Evolutionary conservation across 2,113 vertebrate species (phyloP).

Genomic region (Aleadryas rufinucha): DNA sequence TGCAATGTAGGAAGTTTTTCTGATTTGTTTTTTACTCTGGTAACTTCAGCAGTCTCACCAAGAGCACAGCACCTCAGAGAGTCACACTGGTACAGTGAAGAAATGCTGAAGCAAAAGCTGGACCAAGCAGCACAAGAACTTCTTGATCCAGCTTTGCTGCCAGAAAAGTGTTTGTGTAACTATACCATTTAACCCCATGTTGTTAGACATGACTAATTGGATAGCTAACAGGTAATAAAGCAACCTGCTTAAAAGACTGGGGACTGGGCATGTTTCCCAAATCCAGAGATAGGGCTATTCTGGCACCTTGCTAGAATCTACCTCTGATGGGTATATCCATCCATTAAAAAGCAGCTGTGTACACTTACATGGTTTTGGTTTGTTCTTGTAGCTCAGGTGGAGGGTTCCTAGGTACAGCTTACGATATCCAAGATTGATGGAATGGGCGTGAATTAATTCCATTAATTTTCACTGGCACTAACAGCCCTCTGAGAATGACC

Average conservation of each 20-base stretch:
- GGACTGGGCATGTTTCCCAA: not conserved
- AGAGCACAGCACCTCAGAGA: not conserved
- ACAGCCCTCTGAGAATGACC: not conserved
- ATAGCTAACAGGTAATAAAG: not conserved
- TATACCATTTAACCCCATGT: not conserved
- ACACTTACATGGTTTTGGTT: not conserved
- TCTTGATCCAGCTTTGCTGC: not conserved
- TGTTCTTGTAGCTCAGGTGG: not conserved
- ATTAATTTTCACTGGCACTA: not conserved
- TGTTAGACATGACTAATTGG: not conserved
- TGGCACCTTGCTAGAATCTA: not conserved
- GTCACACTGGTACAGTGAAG: accelerated
- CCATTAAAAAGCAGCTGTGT: not conserved
- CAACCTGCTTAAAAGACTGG: not conserved
- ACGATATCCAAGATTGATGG: not conserved
- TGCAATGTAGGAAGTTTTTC: not conserved
- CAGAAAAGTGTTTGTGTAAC: not conserved
- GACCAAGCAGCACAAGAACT: not conserved
- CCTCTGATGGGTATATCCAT: not conserved
- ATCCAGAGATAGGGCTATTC: not conserved
- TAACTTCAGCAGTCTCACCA: not conserved
- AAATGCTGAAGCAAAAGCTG: not conserved
- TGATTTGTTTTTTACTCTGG: not conserved
- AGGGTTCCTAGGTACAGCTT: not conserved
- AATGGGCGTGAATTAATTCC: not conserved